Evolutionary conservation across 2,113 vertebrate genomes (phyloP), one percentile per base, ranked within the genome.

Genomic region (Lasiurus cinereus): DNA sequence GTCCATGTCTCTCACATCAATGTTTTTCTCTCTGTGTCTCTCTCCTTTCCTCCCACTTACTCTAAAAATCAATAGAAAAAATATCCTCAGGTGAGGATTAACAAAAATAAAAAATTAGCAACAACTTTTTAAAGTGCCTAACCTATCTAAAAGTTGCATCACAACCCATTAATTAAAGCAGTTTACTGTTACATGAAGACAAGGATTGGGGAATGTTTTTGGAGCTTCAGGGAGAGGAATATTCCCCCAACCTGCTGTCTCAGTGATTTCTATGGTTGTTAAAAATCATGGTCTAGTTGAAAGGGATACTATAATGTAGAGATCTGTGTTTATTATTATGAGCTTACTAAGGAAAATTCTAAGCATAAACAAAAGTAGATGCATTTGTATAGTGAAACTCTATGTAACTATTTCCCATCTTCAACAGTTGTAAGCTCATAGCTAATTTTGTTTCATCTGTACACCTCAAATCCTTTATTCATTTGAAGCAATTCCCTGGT

Each of bases 401-500:
- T 39, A 4, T 62, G 11, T 72, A 82, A 48, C 10, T 76, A 6
- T 59, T 85, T 69, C 10, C 19, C 15, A 92, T 36, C 66, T 85
- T 92, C 72, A 92, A n/a, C 21, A 86, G 19, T 93, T 93, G 39
- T n/a, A 50, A 82, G 6, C 16, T 92, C 31, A 52, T 80, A 36
- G 6, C 52, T 90, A 72, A 77, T 69, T 19, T 15, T 84, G 15
- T 72, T 88, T 91, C 12, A 87, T 78, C 11, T 87, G 19, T 54
- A 59, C 0, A 73, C n/a, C 27, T 83, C 18, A 27, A 24, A 56
- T 64, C 15, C 3, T 93, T 0, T 93, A 33, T 96, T 88, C 22
- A 88, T 93, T 86, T 94, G 52, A 94, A 80, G 22, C 8, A 94
- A 59, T 92, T 92, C 16, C 1, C 3, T 83, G n/a, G 46, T 24